Evolutionary conservation across 2,113 vertebrate genomes (phyloP).

Genomic region (Tachuris rubrigastra): DNA sequence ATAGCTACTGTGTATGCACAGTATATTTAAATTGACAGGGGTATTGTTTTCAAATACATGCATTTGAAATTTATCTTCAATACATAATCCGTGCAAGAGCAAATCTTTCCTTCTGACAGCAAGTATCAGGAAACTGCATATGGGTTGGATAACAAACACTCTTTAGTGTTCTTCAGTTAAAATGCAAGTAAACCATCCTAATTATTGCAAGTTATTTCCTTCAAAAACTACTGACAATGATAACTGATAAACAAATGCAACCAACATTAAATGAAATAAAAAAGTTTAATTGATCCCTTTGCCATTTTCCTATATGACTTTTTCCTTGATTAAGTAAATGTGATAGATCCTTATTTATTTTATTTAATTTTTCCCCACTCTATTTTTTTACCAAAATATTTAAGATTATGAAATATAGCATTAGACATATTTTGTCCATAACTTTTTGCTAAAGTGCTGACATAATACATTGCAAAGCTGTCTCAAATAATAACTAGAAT

Average conservation of each 20-base stretch:
- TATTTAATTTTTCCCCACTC: neutral
- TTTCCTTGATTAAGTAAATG: neutral
- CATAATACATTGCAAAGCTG: neutral
- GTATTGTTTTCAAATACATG: neutral
- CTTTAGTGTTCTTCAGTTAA: neutral
- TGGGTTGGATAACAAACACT: neutral
- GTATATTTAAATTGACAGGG: neutral
- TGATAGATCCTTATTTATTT: neutral
- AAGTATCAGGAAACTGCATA: neutral
- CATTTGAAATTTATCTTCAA: neutral
- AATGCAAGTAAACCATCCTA: neutral
- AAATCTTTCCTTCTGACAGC: neutral
- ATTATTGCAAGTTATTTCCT: neutral
- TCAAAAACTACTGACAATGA: neutral
- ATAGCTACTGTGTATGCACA: neutral
- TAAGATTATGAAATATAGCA: neutral
- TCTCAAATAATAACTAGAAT: neutral
- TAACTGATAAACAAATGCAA: neutral
- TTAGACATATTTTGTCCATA: neutral
- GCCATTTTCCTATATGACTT: neutral
- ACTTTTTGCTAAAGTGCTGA: neutral
- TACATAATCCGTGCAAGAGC: neutral
- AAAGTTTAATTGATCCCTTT: neutral
- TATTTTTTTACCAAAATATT: neutral
- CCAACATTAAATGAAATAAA: neutral